Evolutionary conservation across 2,113 vertebrate genomes (phyloP), one percentile per base, ranked within the genome.

Genomic region (Guaruba guarouba): DNA sequence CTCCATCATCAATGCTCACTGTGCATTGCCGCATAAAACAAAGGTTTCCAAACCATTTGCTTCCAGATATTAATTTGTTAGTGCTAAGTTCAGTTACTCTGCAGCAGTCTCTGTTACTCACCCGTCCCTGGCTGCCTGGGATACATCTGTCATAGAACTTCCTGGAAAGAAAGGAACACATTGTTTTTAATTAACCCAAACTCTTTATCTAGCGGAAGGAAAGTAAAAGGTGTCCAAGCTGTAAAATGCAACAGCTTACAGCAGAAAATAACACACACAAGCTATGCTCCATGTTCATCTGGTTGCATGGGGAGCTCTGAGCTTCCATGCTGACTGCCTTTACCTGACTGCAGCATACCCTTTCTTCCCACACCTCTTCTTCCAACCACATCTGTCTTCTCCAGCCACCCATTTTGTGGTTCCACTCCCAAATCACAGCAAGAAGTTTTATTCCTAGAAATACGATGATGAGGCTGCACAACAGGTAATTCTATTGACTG

Each of bases 121-220:
- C 98, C 52, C 24, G 25, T 97, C 96, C 48, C 68, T 80, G 3
- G 48, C 82, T 31, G 93, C 90, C 35, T 94, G 97, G 55, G 94
- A 70, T 48, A 88, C 15, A 23, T 94, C 80, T 24, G 92, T 67
- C 33, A 18, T 2, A 18, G 57, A 89, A 20, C 48, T 68, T 62
- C 95, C 98, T 57, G 91, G 7, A 73, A 94, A 79, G 69, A 84
- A 83, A 55, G 87, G 48, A 64, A 88, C 80, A 86, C 11, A 4
- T 2, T 75, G 29, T 57, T 91, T 66, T 82, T 76, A 82, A 87
- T 88, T 57, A 83, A 44, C 44, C 35, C 24, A 5, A 46, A 71
- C 19, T 67, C 46, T 77, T 84, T 37, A 62, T 39, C 59, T 85
- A 27, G 35, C 10, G 41, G 68, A 74, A 90, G 27, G 35, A 49